These are phyloP conservation scores for Myiozetetes cayanensis DNA, from an alignment of 2,113 vertebrate species.

Conservation along the genomic window DNA sequence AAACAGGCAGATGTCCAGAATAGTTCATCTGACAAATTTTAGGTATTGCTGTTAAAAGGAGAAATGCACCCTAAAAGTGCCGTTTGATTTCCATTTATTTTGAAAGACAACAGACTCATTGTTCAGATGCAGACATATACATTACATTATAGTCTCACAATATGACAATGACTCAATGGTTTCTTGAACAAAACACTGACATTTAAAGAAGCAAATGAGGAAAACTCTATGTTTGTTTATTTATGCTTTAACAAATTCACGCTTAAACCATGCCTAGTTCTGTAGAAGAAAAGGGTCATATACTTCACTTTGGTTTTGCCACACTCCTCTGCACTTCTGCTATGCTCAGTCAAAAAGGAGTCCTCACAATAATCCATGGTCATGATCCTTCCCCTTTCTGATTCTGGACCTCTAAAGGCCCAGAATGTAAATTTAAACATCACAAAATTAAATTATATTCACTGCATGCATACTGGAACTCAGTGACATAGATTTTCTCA, in stretches of 20 bases:
- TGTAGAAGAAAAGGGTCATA: neutral
- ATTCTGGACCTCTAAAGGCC: neutral
- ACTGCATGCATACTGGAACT: neutral
- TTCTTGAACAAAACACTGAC: neutral
- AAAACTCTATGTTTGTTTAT: neutral
- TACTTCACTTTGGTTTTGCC: neutral
- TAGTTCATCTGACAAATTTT: neutral
- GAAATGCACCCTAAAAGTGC: neutral
- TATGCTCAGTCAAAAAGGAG: neutral
- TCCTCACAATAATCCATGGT: neutral
- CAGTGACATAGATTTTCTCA: neutral
- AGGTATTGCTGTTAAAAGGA: neutral
- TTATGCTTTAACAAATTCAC: neutral
- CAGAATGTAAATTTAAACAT: neutral
- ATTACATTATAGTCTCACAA: neutral
- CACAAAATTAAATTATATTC: neutral
- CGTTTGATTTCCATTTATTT: fast-evolving
- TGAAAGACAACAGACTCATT: neutral
- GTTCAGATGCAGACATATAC: neutral
- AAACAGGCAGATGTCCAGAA: neutral
- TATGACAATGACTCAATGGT: too few species aligned
- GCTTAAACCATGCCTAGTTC: neutral
- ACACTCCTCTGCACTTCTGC: neutral
- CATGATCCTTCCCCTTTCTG: neutral
- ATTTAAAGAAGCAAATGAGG: neutral